These are phyloP conservation scores for Tetragnatha versicolor DNA, from an alignment of 1,140 invertebrate genomes.

Conservation along the genomic window DNA sequence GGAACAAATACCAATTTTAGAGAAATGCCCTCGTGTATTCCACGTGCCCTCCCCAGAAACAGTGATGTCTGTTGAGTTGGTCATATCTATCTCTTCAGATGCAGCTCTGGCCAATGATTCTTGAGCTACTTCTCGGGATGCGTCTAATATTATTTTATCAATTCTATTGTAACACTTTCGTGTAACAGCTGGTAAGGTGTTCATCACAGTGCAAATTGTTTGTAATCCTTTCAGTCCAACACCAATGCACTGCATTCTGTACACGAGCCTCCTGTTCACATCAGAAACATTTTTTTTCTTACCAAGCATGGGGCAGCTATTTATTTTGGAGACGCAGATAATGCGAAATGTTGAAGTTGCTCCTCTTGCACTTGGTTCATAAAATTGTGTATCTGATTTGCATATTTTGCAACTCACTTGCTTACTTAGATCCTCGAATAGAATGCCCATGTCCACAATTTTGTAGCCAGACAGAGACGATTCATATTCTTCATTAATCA, in stretches of 20 bases:
- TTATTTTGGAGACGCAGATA: background rate
- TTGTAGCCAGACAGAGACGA: background rate
- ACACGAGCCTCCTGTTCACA: background rate
- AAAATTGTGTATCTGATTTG: background rate
- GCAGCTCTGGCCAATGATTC: too few relatives aligned
- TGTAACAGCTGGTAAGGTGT: too few relatives aligned
- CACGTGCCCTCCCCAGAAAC: too few relatives aligned
- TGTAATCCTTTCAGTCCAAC: background rate
- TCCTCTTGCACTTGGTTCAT: background rate
- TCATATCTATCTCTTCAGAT: too few relatives aligned
- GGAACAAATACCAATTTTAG: background rate
- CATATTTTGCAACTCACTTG: background rate
- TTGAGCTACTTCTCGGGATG: too few relatives aligned
- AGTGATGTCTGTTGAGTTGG: too few relatives aligned
- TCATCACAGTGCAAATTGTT: background rate
- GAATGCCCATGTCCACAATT: background rate
- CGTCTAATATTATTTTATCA: too few relatives aligned
- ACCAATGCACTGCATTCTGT: background rate
- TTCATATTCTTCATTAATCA: too few relatives aligned
- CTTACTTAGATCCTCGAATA: background rate
- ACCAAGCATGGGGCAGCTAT: background rate
- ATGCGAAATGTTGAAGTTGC: background rate
- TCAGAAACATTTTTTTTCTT: background rate
- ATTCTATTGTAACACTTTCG: too few relatives aligned
- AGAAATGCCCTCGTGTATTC: background rate